A percentile compares a stretch with the other conserved stretches of the same genome.
Evolutionary conservation across 2,888 invertebrate genomes (phyloP).

Genomic region (Panopea generosa): DNA sequence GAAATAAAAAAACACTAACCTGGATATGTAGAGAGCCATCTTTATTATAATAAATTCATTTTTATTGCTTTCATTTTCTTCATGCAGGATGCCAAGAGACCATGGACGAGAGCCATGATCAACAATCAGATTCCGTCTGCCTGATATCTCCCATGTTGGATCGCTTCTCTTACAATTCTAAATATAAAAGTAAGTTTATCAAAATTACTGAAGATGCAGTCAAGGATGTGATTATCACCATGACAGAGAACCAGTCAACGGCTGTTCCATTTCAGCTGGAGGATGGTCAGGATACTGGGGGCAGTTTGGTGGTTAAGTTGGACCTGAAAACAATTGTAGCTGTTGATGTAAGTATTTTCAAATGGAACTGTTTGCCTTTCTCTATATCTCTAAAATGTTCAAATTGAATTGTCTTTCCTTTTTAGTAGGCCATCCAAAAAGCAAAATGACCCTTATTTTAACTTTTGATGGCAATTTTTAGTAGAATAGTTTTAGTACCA

Average conservation of each 20-base stretch:
- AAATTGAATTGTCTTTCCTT: too few species aligned
- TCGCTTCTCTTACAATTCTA: slow-evolving; percentile 36
- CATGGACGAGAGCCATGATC: too few species aligned
- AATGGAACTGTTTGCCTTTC: too few species aligned
- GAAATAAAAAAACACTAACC: too few species aligned
- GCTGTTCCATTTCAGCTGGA: slow-evolving; percentile 48
- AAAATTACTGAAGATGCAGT: background rate
- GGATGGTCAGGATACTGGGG: slow-evolving; percentile 51
- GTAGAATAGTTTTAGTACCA: too few species aligned
- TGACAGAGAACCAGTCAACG: slow-evolving; percentile 37
- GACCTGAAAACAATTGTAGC: slow-evolving; percentile 16
- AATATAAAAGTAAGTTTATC: slow-evolving; percentile 47
- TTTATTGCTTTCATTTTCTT: background rate
- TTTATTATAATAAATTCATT: background rate
- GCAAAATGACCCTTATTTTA: too few species aligned
- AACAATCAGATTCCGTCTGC: slow-evolving; percentile 14
- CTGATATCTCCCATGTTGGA: slow-evolving; percentile 41
- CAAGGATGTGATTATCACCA: slow-evolving; percentile 28
- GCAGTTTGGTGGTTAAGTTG: slow-evolving; percentile 35
- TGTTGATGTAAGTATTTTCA: slow-evolving; percentile 27
- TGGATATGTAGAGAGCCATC: too few species aligned
- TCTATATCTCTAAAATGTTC: too few species aligned
- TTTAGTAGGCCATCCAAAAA: too few species aligned
- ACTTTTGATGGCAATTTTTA: too few species aligned
- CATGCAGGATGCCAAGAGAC: background rate